Conservation (phyloP, 2,113 vertebrate species). For the Myotis davidii region DNA sequence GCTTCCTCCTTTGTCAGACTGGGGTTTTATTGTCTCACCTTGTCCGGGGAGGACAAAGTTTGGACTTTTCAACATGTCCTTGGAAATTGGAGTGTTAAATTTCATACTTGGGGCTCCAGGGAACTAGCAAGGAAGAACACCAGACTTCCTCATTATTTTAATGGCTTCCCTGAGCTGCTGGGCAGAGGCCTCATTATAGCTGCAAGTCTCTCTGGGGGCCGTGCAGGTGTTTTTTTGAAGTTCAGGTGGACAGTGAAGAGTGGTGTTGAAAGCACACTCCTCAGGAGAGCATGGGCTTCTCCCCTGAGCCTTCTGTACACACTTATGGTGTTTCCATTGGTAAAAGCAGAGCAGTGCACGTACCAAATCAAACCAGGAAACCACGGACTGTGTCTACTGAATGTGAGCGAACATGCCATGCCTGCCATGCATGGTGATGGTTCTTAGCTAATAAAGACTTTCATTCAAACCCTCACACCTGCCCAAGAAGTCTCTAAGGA, state of each 20-base stretch:
- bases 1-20: not conserved
- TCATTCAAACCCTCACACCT: not conserved
- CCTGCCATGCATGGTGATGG: not conserved
- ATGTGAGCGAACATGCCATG: not conserved
- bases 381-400: not conserved
- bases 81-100: conserved; percentile 55
- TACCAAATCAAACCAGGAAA: not conserved
- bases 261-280: rapidly evolving
- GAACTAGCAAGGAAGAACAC: conserved; percentile 9
- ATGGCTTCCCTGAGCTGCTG: not conserved
- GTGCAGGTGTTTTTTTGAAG: conserved; percentile 35
- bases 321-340: not conserved
- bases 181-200: not conserved
- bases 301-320: not conserved
- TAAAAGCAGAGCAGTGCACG: not conserved
- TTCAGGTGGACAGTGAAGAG: conserved; percentile 20
- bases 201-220: not conserved
- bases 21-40: conserved; percentile 31
- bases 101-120: conserved; percentile 57
- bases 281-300: not conserved
- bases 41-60: not conserved
- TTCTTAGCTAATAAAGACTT: not conserved
- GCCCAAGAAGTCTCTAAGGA: not conserved
- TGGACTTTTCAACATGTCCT: conserved; percentile 23
- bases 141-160: conserved; percentile 49